Base-by-base conservation (phyloP, 1,140 invertebrate species). In the Drosophila carrolli region DNA sequence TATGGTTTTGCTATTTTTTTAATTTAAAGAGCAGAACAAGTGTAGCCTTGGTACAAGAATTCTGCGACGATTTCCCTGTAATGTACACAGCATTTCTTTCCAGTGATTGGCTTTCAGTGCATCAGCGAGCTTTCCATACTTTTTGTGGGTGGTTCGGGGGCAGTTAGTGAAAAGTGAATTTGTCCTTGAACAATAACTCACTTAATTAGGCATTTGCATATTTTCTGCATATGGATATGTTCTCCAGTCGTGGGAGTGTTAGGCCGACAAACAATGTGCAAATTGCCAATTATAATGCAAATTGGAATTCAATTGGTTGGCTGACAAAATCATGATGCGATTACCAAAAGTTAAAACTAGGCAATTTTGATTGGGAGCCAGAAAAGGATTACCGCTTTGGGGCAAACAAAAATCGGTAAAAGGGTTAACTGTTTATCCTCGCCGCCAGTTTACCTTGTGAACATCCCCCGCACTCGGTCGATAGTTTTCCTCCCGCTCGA, bases 131-230 rank as follows among this genome's bases (percentile, higher is more conserved):
- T 81, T 71, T 63, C n/a, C 14, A 46, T 65, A 38, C 37, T 41
- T 44, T 73, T 35, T n/a, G 14, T 32, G 29, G 38, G 23, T 47
- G 50, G 51, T 40, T 50, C 44, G 40, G 54, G 9, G 11, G 11
- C 46, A 48, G 46, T 29, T 29, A 29, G 46, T 13, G 32, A 37
- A 51, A n/a, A 44, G 44, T 74, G 46, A 77, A 68, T 55, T 61
- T 35, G 81, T 68, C 72, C 81, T 84, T 80, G 73, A 86, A 86
- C 58, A 78, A 71, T 70, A 88, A 78, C 70, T 60, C 75, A 66
- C 58, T 82, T 76, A 79, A 79, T 81, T 72, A 80, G 75, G 65
- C 37, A 48, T 59, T 61, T 57, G 40, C 41, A 40, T 48, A 43
- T 23, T 44, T 46, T 13, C 13, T 35, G 29, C 29, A 14, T 50